A percentile compares a stretch with the other conserved stretches of the same genome.
These are phyloP conservation scores for Syncerus caffer DNA, from an alignment of 2,797 vertebrate genomes.

Conservation along the genomic window DNA sequence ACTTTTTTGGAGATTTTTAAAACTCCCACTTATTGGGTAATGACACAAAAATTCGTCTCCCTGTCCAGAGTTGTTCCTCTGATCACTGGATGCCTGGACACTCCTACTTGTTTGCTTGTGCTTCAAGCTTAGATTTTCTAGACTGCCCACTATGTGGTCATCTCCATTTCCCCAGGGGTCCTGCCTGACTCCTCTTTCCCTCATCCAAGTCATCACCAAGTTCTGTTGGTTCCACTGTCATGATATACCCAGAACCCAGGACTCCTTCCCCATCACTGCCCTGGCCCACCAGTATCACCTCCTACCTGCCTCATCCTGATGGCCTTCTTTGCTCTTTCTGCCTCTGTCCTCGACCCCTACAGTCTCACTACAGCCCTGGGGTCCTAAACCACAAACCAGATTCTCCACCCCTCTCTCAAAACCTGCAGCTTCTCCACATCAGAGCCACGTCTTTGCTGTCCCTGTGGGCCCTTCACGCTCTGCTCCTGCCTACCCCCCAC, in stretches of 20 bases:
- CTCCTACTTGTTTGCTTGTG: neutral
- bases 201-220: neutral
- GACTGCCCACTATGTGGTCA: fast-evolving
- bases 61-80: neutral
- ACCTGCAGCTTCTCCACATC: neutral
- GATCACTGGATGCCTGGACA: fast-evolving
- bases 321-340: neutral
- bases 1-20: too few species aligned
- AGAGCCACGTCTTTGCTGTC: fast-evolving
- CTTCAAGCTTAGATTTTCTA: neutral
- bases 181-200: too few species aligned
- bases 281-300: neutral
- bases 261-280: neutral
- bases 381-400: too few species aligned
- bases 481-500: fast-evolving
- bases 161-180: fast-evolving
- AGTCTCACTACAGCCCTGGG: fast-evolving
- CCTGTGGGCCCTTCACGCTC: fast-evolving
- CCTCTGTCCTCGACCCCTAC: fast-evolving
- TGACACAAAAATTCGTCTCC: too few species aligned
- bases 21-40: too few species aligned
- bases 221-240: neutral
- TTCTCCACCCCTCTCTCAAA: neutral
- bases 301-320: fast-evolving
- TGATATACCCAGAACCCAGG: fast-evolving